Base-by-base conservation (phyloP, 1,140 invertebrate species). In the Conopomorpha cramerella region DNA sequence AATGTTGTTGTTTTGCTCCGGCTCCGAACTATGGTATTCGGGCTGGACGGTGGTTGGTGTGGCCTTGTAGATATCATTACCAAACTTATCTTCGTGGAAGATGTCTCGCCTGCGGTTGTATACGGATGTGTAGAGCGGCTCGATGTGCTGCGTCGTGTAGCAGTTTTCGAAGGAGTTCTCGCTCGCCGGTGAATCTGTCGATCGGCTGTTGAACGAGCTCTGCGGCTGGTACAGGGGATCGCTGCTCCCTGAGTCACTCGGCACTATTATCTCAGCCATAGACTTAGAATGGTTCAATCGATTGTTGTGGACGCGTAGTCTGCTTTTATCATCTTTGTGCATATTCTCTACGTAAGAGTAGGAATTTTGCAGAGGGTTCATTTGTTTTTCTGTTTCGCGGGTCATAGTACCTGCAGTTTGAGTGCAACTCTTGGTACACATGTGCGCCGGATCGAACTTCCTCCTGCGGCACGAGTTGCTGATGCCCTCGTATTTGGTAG, bases 271-370 rank as follows among this genome's bases (percentile, higher is more conserved):
- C 34, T 77, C 77, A 7, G 76, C 76, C 16, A 78, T 45, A 1
- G 76, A 78, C 45, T 78, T 78, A 1, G 76, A 78, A 43, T 76
- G 71, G 34, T 68, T 71, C 36, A 77, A 39, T 46, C 73, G 74
- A 25, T 72, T 67, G 29, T 73, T 70, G 34, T 63, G 70, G 38
- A 73, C 68, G 8, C 71, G 58, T 33, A 59, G 51, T 41, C 66
- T 60, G n/a, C 51, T 46, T 36, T 74, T 74, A 30, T 70, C 70
- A 29, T 39, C 52, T 8, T 76, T 67, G 15, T 56, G 51, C 2
- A 57, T 43, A n/a, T 63, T 56, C 7, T 65, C 62, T 3, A 61
- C 48, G 39, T 72, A 72, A 0, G 64, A 52, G 36, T 73, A 70
- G 1, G 59, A 51, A 16, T 55, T 68, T 39, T 72, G 67, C 14